Base-by-base conservation (phyloP, 2,113 vertebrate species). In the Phrynosoma platyrhinos region DNA sequence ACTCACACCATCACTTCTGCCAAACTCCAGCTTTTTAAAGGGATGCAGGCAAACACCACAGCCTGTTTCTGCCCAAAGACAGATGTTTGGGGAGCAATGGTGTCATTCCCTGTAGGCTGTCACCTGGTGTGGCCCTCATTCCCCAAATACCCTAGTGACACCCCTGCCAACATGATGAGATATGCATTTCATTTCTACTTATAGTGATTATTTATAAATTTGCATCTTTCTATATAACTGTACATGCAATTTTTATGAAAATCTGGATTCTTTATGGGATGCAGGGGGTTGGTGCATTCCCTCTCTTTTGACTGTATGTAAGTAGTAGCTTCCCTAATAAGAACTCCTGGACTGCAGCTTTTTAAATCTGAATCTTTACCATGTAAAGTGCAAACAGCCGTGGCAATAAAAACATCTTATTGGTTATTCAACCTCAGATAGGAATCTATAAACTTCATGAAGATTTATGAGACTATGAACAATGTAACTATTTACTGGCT, bases 341-440 rank as follows among this genome's bases (percentile, higher is more conserved):
- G 18, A 92, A 78, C 55, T 87, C 64, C 88, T 87, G 85, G 87
- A 76, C 82, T 82, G 79, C 20, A 75, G 30, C 47, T 91, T 92
- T 62, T 89, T 81, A 79, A 86, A 91, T 91, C 89, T 85, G 92
- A 89, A 89, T 91, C 1, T 16, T 87, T 89, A 75, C 36, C 71
- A 72, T 83, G 80, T 7, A 91, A 76, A 85, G 83, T 4, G 83
- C 79, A 86, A 92, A 79, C 84, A 27, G 75, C 74, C 89, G 80
- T 87, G 91, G 82, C 78, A 84, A 87, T 87, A 91, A 64, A 53
- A 89, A 89, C 87, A 87, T 69, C 84, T 8, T 87, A 58, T 94
- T 80, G 89, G 90, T 88, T 84, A 86, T 77, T 95, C 80, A 7
- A 53, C 85, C 82, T 92, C 92, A 42, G 75, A 86, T 83, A 58